Base-by-base conservation (phyloP, 2,888 invertebrate genomes). In the Drosophila ochracea region DNA sequence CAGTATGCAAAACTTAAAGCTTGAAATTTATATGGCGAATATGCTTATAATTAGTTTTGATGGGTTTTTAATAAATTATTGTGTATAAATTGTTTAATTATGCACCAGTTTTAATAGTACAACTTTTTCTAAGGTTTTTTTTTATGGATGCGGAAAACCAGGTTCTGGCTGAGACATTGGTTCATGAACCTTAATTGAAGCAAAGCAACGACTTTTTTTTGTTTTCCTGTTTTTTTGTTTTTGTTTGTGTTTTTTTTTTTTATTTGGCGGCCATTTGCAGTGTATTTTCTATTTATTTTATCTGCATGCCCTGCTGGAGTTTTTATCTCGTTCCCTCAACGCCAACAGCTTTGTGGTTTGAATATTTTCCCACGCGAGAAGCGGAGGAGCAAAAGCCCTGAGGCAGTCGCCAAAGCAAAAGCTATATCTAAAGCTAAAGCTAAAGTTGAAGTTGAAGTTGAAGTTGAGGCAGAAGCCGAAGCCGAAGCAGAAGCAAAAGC, bases 321-420 rank as follows among this genome's bases (percentile, higher is more conserved):
- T 65, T 80, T 78, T 80, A 76, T 78, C 73, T 68, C 53, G 80
- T 65, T 65, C 62, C 41, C 68, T 68, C 60, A 72, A 76, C 78
- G 78, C 72, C 72, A 80, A 80, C 59, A 69, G 65, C 59, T 77
- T 73, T 81, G 78, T 60, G 79, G 78, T 70, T 72, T 52, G 25
- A 16, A 21, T 70, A 69, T 79, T 79, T 80, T 80, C 79, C 78
- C 79, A 80, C 82, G 79, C 81, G 53, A 31, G 53, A 53, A 60
- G 63, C 65, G 31, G 64, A 66, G 66, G 63, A 67, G 43, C 53
- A 21, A 4, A 28, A 3, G n/a, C 61, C 53, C 57, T 28, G 25
- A 25, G 47, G 62, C 66, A 31, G 10, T 10, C 53, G 53, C 28
- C 25, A 19, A 64, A 37, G 47, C 47, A 16, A 16, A 25, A 43